Conservation (phyloP, 2,888 invertebrate genomes). For the Physocephala rufipes region DNA sequence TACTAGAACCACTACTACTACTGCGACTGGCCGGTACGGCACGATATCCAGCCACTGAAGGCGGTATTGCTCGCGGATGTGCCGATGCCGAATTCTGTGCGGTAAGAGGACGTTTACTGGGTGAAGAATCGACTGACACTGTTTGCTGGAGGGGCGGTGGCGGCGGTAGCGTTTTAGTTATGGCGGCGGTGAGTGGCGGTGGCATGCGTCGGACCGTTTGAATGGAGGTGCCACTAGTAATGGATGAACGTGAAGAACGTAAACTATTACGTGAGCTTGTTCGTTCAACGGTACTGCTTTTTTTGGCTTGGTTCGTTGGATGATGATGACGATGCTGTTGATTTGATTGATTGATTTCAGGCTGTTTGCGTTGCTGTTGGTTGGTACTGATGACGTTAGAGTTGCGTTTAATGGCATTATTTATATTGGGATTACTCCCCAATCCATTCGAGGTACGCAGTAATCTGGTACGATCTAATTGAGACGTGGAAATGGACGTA, state of each 20-base stretch:
- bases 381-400: constrained; percentile 40
- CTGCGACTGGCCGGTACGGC: constrained; percentile 70
- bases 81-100: constrained; percentile 65
- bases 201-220: constrained; percentile 80
- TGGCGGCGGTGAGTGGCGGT: constrained; percentile 42
- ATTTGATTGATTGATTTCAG: constrained; percentile 41
- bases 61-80: constrained; percentile 9
- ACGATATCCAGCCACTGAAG: constrained; percentile 61
- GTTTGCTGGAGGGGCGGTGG: constrained; percentile 58
- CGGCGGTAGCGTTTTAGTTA: constrained; percentile 34
- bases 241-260: constrained; percentile 82
- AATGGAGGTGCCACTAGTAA: constrained; percentile 82
- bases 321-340: constrained; percentile 49
- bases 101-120: constrained; percentile 68
- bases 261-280: constrained; percentile 82
- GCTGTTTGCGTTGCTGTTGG: constrained; percentile 35
- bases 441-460: constrained; percentile 66
- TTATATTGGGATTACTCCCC: constrained; percentile 70
- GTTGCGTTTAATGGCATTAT: constrained; percentile 47
- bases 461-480: constrained; percentile 70
- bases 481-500: background rate
- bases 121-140: constrained; percentile 62
- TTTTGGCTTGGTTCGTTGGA: constrained; percentile 34
- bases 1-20: constrained; percentile 71
- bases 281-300: constrained; percentile 70